Conservation (phyloP, 2,888 invertebrate genomes). For the Trachelus stipa region DNA sequence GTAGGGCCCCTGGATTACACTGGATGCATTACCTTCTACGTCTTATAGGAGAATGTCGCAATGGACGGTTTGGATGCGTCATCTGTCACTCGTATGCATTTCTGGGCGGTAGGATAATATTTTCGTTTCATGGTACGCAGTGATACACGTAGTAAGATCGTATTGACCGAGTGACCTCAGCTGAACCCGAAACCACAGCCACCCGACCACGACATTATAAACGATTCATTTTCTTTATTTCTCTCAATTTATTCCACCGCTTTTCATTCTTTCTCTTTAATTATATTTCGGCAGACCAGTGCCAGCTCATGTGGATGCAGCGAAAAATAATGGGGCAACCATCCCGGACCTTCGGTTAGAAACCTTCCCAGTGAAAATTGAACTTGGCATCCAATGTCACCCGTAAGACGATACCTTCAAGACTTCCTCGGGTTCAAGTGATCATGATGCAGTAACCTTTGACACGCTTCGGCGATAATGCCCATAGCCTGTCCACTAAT, state of each 20-base stretch:
- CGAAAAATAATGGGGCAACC: background rate
- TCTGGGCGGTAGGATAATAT: conserved; percentile 52
- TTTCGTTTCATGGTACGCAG: conserved; percentile 59
- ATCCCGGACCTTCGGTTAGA: background rate
- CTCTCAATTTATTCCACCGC: background rate
- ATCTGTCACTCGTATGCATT: conserved; percentile 23
- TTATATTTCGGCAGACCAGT: background rate
- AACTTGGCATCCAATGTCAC: background rate
- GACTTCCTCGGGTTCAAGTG: background rate
- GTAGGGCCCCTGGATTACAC: background rate
- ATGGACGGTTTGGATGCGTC: conserved; percentile 24
- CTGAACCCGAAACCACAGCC: conserved; percentile 48
- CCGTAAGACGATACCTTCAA: background rate
- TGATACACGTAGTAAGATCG: conserved; percentile 30
- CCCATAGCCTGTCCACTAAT: background rate
- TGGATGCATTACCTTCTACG: conserved; percentile 3
- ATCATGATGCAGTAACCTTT: background rate
- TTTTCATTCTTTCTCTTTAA: background rate
- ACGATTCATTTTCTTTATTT: background rate
- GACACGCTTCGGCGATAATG: background rate
- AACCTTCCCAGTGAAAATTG: background rate
- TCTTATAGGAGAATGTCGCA: conserved; percentile 1
- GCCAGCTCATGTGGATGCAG: background rate
- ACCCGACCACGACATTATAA: background rate
- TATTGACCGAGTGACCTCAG: conserved; percentile 50